Base-by-base conservation (phyloP, 2,888 invertebrate genomes). In the Saturnia pavonia region DNA sequence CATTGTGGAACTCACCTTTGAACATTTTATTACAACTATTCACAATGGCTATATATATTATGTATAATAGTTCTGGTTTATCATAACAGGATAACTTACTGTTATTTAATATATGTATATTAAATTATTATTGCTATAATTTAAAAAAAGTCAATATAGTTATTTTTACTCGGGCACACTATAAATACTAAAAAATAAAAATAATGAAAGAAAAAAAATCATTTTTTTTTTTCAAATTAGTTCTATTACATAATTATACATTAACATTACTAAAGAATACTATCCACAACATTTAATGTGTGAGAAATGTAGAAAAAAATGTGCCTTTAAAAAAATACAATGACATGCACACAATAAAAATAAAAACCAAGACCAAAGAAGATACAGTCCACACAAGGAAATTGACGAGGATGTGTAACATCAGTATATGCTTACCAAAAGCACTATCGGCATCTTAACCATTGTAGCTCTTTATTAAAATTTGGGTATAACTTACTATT, bases 401-500 rank as follows among this genome's bases (percentile, higher is more conserved):
- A 60, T 60, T 60, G 57, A 27, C 25, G 27, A 27, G 27, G 12
- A 60, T 60, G 25, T 25, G 57, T 27, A 60, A 25, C 65, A 65
- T 65, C 57, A 67, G 45, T 67, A 22, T 67, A 45, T 45, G 67
- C 48, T 43, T 67, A 67, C 48, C 67, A 48, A 40, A 65, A 65
- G 19, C 40, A 65, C 40, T 65, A 65, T 65, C 12, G 40, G 40
- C 65, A 40, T n/a, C 65, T 65, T 40, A 65, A 54, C 43, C 63
- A 54, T 14, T 27, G 16, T 34, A 68, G 19, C 25, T 45, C 22
- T 42, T 57, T 60, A 25, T 45, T 25, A 42, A 27, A n/a, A 45
- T 22, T 22, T 51, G 8, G 14, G 71, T 73, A 74, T n/a, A 76
- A 83, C 91, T 89, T 84, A 91, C 91, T 87, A 82, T 85, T 88